Conservation (phyloP, 1,140 invertebrate species). For the Hydropsyche tenuis region DNA sequence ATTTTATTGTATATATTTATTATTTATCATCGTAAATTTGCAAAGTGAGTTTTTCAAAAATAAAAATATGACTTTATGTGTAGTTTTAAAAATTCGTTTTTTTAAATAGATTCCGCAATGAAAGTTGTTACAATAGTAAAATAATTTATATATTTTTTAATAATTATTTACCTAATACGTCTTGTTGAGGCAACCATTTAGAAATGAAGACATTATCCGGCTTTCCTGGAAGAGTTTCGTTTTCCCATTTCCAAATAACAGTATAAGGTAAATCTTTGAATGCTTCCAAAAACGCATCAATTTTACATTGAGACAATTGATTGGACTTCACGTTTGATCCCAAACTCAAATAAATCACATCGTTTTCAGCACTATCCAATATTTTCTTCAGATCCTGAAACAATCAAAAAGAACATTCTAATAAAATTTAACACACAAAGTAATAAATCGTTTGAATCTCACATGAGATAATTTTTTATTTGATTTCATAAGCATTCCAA, state of each 20-base stretch:
- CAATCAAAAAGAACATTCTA: background rate
- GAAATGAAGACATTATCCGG: conserved; percentile 54
- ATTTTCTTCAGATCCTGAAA: conserved; percentile 52
- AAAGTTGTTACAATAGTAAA: no score
- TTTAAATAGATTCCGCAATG: background rate
- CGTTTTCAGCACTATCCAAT: conserved; percentile 52
- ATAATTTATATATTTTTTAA: background rate
- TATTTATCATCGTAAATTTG: no score
- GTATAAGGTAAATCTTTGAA: conserved; percentile 60
- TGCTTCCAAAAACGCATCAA: conserved; percentile 56
- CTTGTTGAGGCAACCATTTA: conserved; percentile 64
- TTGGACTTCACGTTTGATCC: conserved; percentile 54
- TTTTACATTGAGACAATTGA: conserved; percentile 54
- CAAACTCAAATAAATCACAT: conserved; percentile 58
- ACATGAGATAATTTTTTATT: conserved; percentile 51
- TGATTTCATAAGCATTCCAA: conserved; percentile 58
- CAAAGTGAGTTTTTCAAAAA: no score
- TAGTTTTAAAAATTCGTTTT: background rate
- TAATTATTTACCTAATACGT: conserved; percentile 50
- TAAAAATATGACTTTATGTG: no score
- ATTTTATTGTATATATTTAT: no score
- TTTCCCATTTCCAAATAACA: conserved; percentile 63
- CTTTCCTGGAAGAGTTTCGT: conserved; percentile 50
- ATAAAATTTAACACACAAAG: background rate
- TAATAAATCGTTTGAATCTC: conserved; percentile 19